These are phyloP conservation scores for Metaphire vulgaris DNA, from an alignment of 1,140 invertebrate genomes.

Conservation along the genomic window DNA sequence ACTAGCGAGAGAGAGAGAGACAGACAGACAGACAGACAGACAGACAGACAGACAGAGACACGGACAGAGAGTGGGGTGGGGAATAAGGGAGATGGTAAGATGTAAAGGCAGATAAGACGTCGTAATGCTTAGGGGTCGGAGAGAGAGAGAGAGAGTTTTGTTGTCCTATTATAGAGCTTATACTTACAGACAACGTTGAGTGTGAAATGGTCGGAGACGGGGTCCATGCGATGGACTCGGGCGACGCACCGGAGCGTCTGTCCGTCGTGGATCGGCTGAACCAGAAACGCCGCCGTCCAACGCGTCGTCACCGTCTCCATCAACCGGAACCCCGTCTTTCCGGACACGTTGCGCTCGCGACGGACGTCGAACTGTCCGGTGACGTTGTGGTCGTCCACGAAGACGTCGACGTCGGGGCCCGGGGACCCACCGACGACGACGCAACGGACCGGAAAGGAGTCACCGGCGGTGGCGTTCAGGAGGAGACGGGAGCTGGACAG, in stretches of 20 bases:
- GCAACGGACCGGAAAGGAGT: background rate
- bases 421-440: background rate
- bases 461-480: too few relatives aligned
- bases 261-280: background rate
- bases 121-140: too few relatives aligned
- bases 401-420: background rate
- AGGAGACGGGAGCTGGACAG: too few relatives aligned
- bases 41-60: too few relatives aligned
- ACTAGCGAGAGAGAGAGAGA: too few relatives aligned
- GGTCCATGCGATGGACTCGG: background rate
- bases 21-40: too few relatives aligned
- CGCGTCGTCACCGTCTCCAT: background rate
- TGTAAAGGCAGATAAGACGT: too few relatives aligned
- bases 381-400: background rate
- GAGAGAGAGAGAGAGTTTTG: too few relatives aligned
- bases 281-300: background rate
- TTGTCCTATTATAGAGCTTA: too few relatives aligned
- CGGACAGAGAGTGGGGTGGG: too few relatives aligned
- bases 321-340: background rate
- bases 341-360: background rate
- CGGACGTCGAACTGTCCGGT: background rate
- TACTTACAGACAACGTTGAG: background rate
- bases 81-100: too few relatives aligned
- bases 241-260: background rate
- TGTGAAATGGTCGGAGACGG: background rate